Conservation (phyloP, 2,888 invertebrate genomes). For the Pseudoips prasinana region DNA sequence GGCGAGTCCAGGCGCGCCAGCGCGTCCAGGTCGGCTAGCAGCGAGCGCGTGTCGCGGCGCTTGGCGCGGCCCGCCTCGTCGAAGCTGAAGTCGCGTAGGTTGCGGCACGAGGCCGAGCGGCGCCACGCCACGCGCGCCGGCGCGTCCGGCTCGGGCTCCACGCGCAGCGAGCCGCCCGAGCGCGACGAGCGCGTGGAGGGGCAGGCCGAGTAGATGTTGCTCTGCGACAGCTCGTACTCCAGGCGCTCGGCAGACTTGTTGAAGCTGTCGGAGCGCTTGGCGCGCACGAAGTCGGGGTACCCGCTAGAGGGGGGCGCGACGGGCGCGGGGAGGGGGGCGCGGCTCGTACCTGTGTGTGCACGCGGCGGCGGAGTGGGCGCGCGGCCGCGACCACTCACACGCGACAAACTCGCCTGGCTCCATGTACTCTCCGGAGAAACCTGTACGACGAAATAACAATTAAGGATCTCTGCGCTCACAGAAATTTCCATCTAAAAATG, state of each 20-base stretch:
- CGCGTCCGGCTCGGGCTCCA: constrained; percentile 36
- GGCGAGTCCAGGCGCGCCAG: constrained; percentile 53
- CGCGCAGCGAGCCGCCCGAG: constrained; percentile 56
- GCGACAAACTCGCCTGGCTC: constrained; percentile 69
- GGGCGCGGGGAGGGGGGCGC: constrained; percentile 42
- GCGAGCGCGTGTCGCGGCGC: constrained; percentile 65
- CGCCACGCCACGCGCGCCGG: constrained; percentile 81
- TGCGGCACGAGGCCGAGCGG: constrained; percentile 91
- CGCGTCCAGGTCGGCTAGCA: constrained; percentile 55
- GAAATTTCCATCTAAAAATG: too few relatives aligned
- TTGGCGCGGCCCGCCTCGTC: constrained; percentile 86
- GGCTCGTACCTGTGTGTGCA: constrained; percentile 45
- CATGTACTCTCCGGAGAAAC: constrained; percentile 80
- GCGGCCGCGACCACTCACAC: constrained; percentile 69
- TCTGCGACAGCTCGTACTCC: constrained; percentile 82
- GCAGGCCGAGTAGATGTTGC: constrained; percentile 80
- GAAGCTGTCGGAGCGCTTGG: constrained; percentile 71
- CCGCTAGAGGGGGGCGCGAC: constrained; percentile 61
- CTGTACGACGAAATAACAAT: constrained; percentile 39
- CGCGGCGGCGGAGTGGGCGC: constrained; percentile 79
- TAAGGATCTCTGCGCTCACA: too few relatives aligned
- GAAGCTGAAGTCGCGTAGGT: constrained; percentile 89
- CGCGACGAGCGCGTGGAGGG: constrained; percentile 65
- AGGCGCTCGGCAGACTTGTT: constrained; percentile 72
- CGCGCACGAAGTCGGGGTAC: constrained; percentile 72